phyloP scores from a whole-genome alignment of 1,140 invertebrate species.

The Halyomorpha halys region DNA sequence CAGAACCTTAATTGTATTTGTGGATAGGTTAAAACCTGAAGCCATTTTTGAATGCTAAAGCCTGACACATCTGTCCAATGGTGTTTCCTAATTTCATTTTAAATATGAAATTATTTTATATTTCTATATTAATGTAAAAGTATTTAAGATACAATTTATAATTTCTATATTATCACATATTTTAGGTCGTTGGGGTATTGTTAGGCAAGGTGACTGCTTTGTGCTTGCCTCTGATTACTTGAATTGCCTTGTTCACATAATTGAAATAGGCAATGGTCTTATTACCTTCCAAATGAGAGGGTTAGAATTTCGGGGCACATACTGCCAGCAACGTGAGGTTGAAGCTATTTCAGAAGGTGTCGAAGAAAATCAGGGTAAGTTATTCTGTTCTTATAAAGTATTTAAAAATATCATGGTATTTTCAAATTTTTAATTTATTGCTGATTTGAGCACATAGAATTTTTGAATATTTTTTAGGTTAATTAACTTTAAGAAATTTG shows the following conservation, averaged over 20 bases:
- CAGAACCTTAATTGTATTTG: too few relatives aligned
- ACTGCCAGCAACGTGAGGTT: slow-evolving; percentile 95
- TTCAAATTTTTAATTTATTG: too few relatives aligned
- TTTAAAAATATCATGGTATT: too few relatives aligned
- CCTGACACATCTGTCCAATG: too few relatives aligned
- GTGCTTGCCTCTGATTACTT: slow-evolving; percentile 94
- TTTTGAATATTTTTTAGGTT: too few relatives aligned
- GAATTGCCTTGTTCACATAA: slow-evolving; percentile 95
- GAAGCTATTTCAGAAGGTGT: slow-evolving; percentile 96
- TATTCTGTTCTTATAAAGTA: background rate
- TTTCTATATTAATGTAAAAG: too few relatives aligned
- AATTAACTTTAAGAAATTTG: too few relatives aligned
- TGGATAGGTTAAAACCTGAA: too few relatives aligned
- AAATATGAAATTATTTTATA: too few relatives aligned
- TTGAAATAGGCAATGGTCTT: slow-evolving; percentile 96
- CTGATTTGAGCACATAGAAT: too few relatives aligned
- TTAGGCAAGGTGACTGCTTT: slow-evolving; percentile 92
- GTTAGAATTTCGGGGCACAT: slow-evolving; percentile 94
- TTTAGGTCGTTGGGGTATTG: slow-evolving; percentile 69
- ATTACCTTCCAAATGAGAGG: slow-evolving; percentile 97
- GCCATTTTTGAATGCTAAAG: too few relatives aligned
- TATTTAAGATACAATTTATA: background rate
- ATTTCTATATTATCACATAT: slow-evolving; percentile 5
- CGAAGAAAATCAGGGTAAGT: slow-evolving; percentile 78
- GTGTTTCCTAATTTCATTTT: too few relatives aligned